Evolutionary conservation across 2,888 invertebrate genomes (phyloP), one percentile per base, ranked within the genome.

Genomic region (Stegana nigrithorax): DNA sequence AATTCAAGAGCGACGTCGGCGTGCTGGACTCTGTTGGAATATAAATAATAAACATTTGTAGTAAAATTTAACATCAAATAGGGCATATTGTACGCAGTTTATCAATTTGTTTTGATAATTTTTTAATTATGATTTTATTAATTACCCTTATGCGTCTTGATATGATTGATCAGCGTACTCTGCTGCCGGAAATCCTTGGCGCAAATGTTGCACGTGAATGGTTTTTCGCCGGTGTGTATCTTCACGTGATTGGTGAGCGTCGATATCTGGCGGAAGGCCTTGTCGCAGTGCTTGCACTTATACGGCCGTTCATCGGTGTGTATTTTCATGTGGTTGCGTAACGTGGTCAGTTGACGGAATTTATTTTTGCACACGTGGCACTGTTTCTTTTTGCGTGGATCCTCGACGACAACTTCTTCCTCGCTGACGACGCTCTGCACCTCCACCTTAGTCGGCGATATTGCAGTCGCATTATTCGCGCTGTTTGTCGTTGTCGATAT

Each of bases 331-430:
- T 82, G 82, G 66, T 82, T 82, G 70, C 82, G 78, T 73, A 82
- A 77, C 63, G 82, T 82, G 56, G 82, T 82, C 64, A 82, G 62
- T 56, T 82, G 82, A 17, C 82, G 79, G 74, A 82, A 82, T 65
- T 83, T 82, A 61, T 82, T 82, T 67, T 82, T 82, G 73, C 82
- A 82, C 65, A 82, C 81, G 81, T 82, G 83, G 78, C 82, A 82
- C 70, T 82, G 76, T 65, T 82, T 82, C 71, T 82, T 82, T 59
- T 82, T 82, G 12, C 82, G 83, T 26, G 82, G 82, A 80, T 82
- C 82, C 67, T 82, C 83, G 25, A 82, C 82, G 21, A 80, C 71
- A 45, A 72, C 65, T 29, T 78, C 79, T 45, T 82, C 82, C 59
- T 74, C 77, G 39, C 74, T 76, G 55, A 82, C 79, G 29, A 82